A percentile compares a stretch with the other conserved stretches of the same genome.
phyloP scores from a whole-genome alignment of 2,888 invertebrate genomes.

The Plagodis dolabraria region DNA sequence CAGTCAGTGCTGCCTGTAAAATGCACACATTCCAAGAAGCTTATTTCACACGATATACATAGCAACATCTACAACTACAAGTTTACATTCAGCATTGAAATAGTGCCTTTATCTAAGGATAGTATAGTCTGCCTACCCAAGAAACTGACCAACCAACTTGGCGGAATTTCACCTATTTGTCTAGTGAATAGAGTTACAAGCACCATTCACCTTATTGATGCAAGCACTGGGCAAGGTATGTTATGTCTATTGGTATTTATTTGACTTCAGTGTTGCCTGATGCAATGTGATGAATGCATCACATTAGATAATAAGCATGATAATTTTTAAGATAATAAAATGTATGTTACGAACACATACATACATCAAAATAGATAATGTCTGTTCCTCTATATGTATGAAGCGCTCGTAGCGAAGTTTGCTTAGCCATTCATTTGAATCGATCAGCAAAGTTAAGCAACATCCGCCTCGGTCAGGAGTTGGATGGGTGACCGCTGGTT shows the following conservation, averaged over 20 bases:
- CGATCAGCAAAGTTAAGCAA: too few species aligned
- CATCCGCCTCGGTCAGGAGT: too few species aligned
- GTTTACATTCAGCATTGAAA: slow-evolving; percentile 96
- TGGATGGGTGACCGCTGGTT: too few species aligned
- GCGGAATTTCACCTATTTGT: slow-evolving; percentile 94
- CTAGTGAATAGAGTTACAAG: slow-evolving; percentile 95
- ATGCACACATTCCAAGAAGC: slow-evolving; percentile 95
- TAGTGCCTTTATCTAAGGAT: slow-evolving; percentile 98
- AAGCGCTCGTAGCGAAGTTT: too few species aligned
- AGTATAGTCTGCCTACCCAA: slow-evolving; percentile 95
- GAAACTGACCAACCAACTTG: slow-evolving; percentile 93
- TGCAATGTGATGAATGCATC: too few species aligned
- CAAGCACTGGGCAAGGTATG: slow-evolving; percentile 91
- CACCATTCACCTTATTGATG: slow-evolving; percentile 96
- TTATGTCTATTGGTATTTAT: background rate
- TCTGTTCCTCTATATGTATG: too few species aligned
- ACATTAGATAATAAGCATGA: too few species aligned
- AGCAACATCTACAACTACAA: slow-evolving; percentile 99
- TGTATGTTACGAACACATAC: too few species aligned
- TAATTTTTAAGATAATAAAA: too few species aligned
- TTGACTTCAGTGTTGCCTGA: too few species aligned
- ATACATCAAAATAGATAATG: too few species aligned
- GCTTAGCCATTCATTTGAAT: too few species aligned
- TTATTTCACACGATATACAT: slow-evolving; percentile 98
- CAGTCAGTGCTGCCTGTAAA: slow-evolving; percentile 94